Base-by-base conservation (phyloP, 2,113 vertebrate species). In the Neodon shergylaensis region DNA sequence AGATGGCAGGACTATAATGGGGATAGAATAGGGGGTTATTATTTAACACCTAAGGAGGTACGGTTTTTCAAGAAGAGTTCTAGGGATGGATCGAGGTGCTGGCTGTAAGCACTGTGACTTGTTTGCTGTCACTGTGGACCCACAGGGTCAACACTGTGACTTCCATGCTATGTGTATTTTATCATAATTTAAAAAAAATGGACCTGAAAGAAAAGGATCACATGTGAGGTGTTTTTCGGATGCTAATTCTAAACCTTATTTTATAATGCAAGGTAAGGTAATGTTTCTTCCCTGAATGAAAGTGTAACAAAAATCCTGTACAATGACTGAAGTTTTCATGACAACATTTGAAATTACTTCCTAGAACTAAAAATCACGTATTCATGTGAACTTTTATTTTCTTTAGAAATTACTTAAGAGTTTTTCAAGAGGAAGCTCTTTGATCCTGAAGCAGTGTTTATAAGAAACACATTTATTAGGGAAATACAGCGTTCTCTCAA, bases 271-370 rank as follows among this genome's bases (percentile, higher is more conserved):
- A n/a, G 12, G 13, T 89, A 94, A 82, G 88, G 86, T 83, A 85
- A 63, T 33, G 39, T 95, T 95, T 93, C n/a, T 94, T 95, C 54
- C 28, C 61, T 92, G 74, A 93, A 84, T 90, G 17, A 92, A 94
- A 96, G 74, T 87, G 24, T 83, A 85, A 76, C 87, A 44, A 66
- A 90, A 96, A 47, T 93, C 52, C 17, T 58, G 54, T 19, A 58
- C 17, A 58, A 21, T 58, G 54, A 58, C 54, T 58, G 90, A 93
- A 86, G 74, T 92, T 96, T 94, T 85, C 61, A 36, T 92, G 90
- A 92, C 91, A 97, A 87, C 65, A 79, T 96, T 88, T 93, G 31
- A 88, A 85, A 88, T 33, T 92, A 85, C 31, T 90, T 95, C 74
- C 84, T 93, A 93, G 93, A 54, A 82, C 42, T 94, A 93, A 87